Evolutionary conservation across 2,797 vertebrate genomes (phyloP).

Genomic region (Uromys caudimaculatus): DNA sequence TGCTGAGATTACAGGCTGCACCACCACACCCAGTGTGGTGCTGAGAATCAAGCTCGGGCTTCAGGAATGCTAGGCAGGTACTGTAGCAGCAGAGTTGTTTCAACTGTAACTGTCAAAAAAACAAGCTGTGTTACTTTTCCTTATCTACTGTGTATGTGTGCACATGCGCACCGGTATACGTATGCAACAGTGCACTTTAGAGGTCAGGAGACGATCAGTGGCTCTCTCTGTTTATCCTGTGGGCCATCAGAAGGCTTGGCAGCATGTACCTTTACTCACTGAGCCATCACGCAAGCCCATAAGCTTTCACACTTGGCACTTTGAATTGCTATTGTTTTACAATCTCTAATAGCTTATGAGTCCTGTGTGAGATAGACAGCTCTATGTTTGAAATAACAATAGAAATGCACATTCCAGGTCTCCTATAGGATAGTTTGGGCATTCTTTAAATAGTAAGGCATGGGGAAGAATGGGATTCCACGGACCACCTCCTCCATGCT

Average conservation of each 20-base stretch:
- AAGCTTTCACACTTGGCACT: neutral
- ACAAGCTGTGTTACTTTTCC: neutral
- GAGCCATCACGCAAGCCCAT: neutral
- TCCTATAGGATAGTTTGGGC: neutral
- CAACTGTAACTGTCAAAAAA: neutral
- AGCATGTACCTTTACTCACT: neutral
- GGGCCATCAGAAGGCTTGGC: neutral
- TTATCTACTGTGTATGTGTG: neutral
- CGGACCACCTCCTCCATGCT: neutral
- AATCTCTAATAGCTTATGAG: neutral
- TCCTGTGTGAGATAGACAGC: neutral
- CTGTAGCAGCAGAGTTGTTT: neutral
- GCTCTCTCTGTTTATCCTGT: neutral
- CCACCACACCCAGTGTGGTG: neutral
- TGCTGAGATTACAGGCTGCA: neutral
- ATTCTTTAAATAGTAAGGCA: neutral
- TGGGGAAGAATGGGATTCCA: neutral
- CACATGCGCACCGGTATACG: neutral
- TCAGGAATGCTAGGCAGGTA: neutral
- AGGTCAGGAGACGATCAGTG: neutral
- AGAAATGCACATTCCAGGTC: neutral
- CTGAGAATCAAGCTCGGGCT: neutral
- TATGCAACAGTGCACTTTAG: no score
- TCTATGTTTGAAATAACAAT: conserved; percentile 7
- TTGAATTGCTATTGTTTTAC: neutral